Conservation (phyloP, 2,113 vertebrate genomes). For the Nothoprocta pentlandii region DNA sequence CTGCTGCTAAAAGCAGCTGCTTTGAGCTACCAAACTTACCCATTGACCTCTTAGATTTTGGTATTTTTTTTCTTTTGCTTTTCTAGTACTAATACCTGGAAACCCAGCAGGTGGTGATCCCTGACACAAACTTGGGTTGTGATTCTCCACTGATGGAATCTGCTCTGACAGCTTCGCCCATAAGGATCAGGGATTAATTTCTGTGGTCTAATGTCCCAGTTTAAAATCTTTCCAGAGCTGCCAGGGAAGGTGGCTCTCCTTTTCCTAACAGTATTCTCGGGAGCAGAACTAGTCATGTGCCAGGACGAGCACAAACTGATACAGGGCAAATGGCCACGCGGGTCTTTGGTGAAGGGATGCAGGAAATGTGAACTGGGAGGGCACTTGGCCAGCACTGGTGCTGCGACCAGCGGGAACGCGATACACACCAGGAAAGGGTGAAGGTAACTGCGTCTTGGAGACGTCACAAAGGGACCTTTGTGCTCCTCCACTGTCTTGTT, state of each 20-base stretch:
- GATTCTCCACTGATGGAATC: not conserved
- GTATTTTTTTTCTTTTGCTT: not conserved
- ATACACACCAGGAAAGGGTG: constrained; percentile 45
- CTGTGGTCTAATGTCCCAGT: not conserved
- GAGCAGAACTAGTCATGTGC: not conserved
- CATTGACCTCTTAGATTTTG: not conserved
- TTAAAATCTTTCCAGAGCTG: not conserved
- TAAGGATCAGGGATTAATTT: not conserved
- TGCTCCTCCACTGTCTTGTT: constrained; percentile 32
- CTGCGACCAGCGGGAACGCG: constrained; percentile 31
- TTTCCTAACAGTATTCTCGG: not conserved
- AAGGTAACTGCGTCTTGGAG: constrained; percentile 59
- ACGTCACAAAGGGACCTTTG: constrained; percentile 56
- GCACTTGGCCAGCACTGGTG: constrained; percentile 27
- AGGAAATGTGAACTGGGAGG: constrained; percentile 5
- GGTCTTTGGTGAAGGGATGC: constrained; percentile 20
- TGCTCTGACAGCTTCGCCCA: not conserved
- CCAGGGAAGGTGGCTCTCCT: not conserved
- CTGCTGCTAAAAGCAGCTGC: not conserved
- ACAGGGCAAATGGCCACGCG: not conserved
- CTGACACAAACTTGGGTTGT: not conserved
- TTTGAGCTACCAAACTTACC: not conserved
- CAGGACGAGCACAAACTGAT: not conserved
- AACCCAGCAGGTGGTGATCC: not conserved
- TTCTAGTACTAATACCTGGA: not conserved